phyloP scores from a whole-genome alignment of 2,113 vertebrate species.

The Conger conger region DNA sequence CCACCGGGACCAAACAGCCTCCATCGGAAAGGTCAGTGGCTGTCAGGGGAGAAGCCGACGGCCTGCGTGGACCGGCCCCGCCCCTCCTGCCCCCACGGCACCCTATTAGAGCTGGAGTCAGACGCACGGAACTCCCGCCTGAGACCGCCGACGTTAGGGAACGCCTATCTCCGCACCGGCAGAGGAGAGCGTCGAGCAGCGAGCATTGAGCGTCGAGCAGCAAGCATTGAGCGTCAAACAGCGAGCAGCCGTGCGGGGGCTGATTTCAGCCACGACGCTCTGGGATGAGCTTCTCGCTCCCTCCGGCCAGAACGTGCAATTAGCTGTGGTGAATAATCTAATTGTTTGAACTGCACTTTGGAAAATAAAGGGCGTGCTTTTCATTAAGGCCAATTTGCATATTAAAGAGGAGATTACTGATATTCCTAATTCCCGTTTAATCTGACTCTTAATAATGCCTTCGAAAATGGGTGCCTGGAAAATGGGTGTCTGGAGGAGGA shows the following conservation, averaged over 20 bases:
- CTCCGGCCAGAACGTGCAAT: slow-evolving; percentile 8
- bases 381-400: slow-evolving; percentile 29
- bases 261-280: neutral
- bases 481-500: neutral
- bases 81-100: slow-evolving; percentile 8
- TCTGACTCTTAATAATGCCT: slow-evolving; percentile 25
- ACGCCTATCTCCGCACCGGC: neutral
- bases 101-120: slow-evolving; percentile 10
- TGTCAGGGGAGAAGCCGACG: neutral
- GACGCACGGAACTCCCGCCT: neutral
- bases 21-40: neutral
- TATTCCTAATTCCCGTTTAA: slow-evolving; percentile 25
- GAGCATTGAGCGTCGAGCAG: too few species aligned
- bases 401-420: slow-evolving; percentile 31
- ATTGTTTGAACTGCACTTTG: slow-evolving; percentile 19
- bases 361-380: slow-evolving; percentile 20
- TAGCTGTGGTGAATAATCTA: slow-evolving; percentile 21
- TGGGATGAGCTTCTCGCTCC: neutral
- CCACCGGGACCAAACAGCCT: neutral
- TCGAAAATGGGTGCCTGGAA: neutral
- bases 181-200: neutral
- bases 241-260: neutral
- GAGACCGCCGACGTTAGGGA: slow-evolving; percentile 13
- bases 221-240: too few species aligned
- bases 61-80: neutral